Conservation (phyloP, 2,888 invertebrate species). For the Yponomeuta sedellus region DNA sequence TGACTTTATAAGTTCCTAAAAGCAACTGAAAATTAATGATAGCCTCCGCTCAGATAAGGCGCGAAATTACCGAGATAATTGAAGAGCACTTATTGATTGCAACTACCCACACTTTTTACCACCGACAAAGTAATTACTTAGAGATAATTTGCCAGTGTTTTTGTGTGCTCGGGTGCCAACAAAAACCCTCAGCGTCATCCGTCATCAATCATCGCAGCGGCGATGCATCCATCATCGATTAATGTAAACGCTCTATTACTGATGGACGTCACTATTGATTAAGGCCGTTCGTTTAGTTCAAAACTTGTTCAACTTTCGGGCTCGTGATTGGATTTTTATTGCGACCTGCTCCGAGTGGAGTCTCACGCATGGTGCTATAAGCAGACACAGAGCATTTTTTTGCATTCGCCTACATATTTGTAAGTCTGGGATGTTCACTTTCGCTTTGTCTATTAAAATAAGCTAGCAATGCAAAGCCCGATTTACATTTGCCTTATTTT, state of each 20-base stretch:
- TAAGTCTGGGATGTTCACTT: background rate
- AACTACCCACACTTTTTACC: background rate
- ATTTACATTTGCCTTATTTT: no score
- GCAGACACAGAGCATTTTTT: background rate
- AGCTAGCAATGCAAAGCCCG: no score
- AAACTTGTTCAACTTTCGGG: background rate
- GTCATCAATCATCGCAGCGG: slow-evolving; percentile 1
- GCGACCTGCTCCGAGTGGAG: background rate
- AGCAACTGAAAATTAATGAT: background rate
- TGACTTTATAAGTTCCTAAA: background rate
- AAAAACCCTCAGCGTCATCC: background rate
- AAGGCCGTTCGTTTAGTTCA: background rate
- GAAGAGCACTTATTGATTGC: background rate
- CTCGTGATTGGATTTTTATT: background rate
- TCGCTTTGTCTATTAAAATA: background rate
- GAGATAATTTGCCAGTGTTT: background rate
- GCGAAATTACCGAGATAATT: background rate
- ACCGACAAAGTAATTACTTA: background rate
- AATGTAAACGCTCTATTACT: background rate
- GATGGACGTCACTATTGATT: background rate
- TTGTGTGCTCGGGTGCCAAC: background rate
- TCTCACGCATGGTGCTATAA: background rate
- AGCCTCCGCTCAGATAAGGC: background rate
- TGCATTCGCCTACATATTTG: background rate
- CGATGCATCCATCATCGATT: background rate